A percentile compares a stretch with the other conserved stretches of the same genome.
phyloP scores from a whole-genome alignment of 2,797 vertebrate genomes.

The Cyclopterus lumpus region DNA sequence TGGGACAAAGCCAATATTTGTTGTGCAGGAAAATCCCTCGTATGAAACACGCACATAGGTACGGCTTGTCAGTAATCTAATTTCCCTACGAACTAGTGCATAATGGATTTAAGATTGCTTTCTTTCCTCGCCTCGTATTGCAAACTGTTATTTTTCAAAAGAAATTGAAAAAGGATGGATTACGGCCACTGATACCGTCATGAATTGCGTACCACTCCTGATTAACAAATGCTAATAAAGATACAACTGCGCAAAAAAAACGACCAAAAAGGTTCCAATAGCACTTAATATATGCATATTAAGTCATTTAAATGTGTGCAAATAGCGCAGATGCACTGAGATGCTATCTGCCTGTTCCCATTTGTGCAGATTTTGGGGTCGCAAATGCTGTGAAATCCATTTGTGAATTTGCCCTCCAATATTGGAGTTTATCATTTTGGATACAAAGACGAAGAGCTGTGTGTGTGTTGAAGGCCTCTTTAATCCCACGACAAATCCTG shows the following conservation, averaged over 20 bases:
- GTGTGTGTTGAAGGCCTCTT: neutral
- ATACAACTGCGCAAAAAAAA: too few species aligned
- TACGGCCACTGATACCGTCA: neutral
- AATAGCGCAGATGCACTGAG: too few species aligned
- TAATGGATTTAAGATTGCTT: neutral
- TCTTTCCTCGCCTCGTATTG: neutral
- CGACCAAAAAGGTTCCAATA: too few species aligned
- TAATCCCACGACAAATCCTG: neutral
- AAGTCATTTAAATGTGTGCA: too few species aligned
- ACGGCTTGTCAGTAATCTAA: neutral
- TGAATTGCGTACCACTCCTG: neutral
- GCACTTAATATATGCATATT: too few species aligned
- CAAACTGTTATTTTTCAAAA: too few species aligned
- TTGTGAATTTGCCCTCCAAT: too few species aligned
- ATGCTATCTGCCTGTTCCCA: neutral
- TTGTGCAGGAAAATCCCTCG: neutral
- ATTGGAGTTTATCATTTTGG: neutral
- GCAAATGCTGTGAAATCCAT: too few species aligned
- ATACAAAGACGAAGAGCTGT: neutral
- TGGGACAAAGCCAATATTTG: neutral
- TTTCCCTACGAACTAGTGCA: neutral
- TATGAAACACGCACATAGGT: neutral
- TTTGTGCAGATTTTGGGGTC: too few species aligned
- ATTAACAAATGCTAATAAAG: too few species aligned
- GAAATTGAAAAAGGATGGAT: neutral